Percentiles rank a stretch among this genome's conserved stretches.
Conservation (phyloP, 2,797 vertebrate species). For the Trematomus bernacchii region DNA sequence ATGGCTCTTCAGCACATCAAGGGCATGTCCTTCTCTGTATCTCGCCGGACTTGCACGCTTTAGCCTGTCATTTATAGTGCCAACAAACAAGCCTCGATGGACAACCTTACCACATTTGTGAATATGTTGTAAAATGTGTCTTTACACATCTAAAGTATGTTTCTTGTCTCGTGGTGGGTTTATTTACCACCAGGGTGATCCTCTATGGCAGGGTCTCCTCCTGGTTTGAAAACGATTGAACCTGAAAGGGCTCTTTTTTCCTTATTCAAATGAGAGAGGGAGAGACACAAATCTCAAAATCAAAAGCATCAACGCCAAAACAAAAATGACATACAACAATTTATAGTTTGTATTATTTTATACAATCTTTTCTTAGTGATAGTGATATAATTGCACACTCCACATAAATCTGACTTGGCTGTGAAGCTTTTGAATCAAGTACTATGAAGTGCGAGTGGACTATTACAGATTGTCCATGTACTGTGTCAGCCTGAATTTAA, state of each 20-base stretch:
- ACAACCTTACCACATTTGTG: conserved; percentile 9
- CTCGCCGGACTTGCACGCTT: conserved; percentile 38
- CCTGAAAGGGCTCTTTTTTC: conserved; percentile 72
- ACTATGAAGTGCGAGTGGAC: conserved; percentile 57
- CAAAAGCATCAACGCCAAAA: conserved; percentile 47
- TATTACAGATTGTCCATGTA: conserved; percentile 50
- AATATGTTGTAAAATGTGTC: conserved; percentile 40
- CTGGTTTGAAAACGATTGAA: conserved; percentile 74
- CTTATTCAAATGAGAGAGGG: conserved; percentile 56
- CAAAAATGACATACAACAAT: conserved; percentile 23
- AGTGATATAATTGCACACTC: conserved; percentile 26
- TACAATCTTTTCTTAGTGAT: background rate
- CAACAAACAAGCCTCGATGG: conserved; percentile 48
- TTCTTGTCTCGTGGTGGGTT: conserved; percentile 45
- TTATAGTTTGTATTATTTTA: conserved; percentile 11
- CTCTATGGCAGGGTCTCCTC: conserved; percentile 41
- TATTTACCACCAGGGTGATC: conserved; percentile 57
- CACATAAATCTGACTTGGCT: conserved; percentile 54
- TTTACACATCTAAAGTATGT: conserved; percentile 18
- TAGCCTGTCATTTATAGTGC: conserved; percentile 54
- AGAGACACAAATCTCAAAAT: conserved; percentile 50
- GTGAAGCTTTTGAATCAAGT: conserved; percentile 53
- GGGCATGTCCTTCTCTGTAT: conserved; percentile 70
- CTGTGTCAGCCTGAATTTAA: conserved; percentile 64
- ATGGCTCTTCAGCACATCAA: conserved; percentile 69